These are phyloP conservation scores for Diadophis punctatus DNA, from an alignment of 2,113 vertebrate genomes.

Conservation along the genomic window DNA sequence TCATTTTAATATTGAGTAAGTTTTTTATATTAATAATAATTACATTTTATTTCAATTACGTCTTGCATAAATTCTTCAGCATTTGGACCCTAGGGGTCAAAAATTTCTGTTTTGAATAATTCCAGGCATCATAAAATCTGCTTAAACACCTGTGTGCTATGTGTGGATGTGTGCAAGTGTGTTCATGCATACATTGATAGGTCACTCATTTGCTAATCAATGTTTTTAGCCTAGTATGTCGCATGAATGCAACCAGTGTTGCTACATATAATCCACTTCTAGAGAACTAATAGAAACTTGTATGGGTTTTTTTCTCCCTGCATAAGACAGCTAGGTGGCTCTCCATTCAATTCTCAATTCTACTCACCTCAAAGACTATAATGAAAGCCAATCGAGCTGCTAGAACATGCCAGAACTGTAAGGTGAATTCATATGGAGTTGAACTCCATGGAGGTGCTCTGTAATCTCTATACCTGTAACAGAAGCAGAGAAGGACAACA, in stretches of 20 bases:
- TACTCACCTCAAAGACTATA: slow-evolving; percentile 94
- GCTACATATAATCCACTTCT: neutral
- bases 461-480: slow-evolving; percentile 88
- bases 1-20: neutral
- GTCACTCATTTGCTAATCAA: neutral
- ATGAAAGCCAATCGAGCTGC: slow-evolving; percentile 95
- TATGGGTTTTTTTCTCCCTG: neutral
- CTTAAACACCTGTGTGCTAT: neutral
- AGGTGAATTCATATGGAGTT: slow-evolving; percentile 89
- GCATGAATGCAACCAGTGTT: neutral
- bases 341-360: neutral
- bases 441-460: slow-evolving; percentile 89
- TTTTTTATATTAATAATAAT: neutral
- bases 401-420: slow-evolving; percentile 97
- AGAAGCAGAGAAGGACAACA: slow-evolving; percentile 15
- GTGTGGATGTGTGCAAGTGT: neutral
- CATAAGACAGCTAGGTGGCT: neutral
- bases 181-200: neutral
- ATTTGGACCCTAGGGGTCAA: neutral
- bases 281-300: neutral
- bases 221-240: neutral
- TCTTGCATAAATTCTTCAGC: neutral
- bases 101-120: too few species aligned
- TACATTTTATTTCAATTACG: neutral
- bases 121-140: neutral